These are phyloP conservation scores for Halcyon badia DNA, from an alignment of 2,797 vertebrate species.

Conservation along the genomic window DNA sequence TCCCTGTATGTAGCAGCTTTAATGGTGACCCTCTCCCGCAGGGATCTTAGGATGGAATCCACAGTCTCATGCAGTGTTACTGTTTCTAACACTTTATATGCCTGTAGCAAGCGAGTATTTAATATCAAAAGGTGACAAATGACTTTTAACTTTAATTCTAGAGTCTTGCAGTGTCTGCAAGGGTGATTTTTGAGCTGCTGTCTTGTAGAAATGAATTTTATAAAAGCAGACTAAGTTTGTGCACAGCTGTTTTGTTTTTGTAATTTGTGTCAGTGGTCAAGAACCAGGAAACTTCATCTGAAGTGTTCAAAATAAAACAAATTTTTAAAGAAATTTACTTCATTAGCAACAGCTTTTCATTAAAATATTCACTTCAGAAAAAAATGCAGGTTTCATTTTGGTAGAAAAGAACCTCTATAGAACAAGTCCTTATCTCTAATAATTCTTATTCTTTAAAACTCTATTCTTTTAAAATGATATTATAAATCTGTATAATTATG, in stretches of 20 bases:
- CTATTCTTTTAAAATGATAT: background rate
- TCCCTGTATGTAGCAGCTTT: background rate
- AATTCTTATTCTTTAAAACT: background rate
- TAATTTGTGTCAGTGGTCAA: background rate
- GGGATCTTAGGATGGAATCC: background rate
- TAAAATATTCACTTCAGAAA: background rate
- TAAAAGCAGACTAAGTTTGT: background rate
- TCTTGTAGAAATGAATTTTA: background rate
- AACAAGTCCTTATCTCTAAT: background rate
- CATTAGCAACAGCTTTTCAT: rapidly evolving
- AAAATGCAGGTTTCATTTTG: background rate
- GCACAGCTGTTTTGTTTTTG: background rate
- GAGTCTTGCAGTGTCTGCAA: background rate
- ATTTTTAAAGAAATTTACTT: background rate
- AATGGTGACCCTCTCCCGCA: background rate
- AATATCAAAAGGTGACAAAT: background rate
- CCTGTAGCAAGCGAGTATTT: background rate
- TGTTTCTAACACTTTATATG: background rate
- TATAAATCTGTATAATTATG: background rate
- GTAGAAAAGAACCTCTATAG: background rate
- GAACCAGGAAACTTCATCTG: background rate
- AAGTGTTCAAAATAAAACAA: rapidly evolving
- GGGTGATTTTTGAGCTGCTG: background rate
- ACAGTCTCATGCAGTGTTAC: rapidly evolving
- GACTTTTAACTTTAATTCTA: background rate